These are phyloP conservation scores for Sicus ferrugineus DNA, from an alignment of 2,888 invertebrate species.

Conservation along the genomic window DNA sequence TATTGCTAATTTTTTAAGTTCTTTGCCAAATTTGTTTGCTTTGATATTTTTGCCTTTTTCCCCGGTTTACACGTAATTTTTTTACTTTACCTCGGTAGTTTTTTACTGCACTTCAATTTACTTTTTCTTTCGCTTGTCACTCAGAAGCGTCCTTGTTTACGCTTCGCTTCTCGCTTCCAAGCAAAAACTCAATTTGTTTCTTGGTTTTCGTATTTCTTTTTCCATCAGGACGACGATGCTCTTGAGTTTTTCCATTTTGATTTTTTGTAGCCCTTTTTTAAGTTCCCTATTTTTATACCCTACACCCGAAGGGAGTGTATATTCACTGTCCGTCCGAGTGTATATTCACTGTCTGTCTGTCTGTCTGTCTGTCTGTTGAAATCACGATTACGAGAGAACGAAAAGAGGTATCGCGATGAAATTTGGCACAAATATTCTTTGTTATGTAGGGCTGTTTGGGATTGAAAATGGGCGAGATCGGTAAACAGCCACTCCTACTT, in stretches of 20 bases:
- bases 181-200: conserved; percentile 2
- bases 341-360: neutral
- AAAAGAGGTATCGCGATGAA: too few relatives aligned
- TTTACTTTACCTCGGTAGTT: conserved; percentile 36
- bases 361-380: too few relatives aligned
- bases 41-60: neutral
- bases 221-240: neutral
- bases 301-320: too few relatives aligned
- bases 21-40: conserved; percentile 6
- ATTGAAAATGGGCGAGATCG: too few relatives aligned
- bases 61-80: neutral
- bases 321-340: too few relatives aligned
- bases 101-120: conserved; percentile 49
- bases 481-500: too few relatives aligned
- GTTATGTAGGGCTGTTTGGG: too few relatives aligned
- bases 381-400: too few relatives aligned
- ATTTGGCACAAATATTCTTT: too few relatives aligned
- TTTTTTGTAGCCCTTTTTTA: neutral
- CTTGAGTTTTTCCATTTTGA: neutral
- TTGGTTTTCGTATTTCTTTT: conserved; percentile 7
- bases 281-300: too few relatives aligned
- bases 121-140: neutral
- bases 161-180: conserved; percentile 20
- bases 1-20: neutral
- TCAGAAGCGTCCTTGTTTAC: conserved; percentile 8